Base-by-base conservation (phyloP, 2,113 vertebrate genomes). In the Strigops habroptila region DNA sequence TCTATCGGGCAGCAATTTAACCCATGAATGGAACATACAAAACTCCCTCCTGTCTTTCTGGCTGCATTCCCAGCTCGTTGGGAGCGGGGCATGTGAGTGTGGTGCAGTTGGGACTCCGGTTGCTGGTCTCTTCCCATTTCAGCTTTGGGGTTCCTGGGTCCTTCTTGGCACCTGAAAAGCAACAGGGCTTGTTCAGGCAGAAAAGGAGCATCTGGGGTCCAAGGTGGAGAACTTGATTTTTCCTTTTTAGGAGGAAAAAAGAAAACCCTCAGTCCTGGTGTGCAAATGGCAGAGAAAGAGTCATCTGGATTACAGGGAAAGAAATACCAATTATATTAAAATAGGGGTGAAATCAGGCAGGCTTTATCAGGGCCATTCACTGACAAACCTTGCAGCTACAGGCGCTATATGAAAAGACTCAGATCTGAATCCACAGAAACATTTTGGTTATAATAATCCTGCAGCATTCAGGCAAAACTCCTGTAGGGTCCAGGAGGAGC, bases 81-180 rank as follows among this genome's bases (percentile, higher is more conserved):
- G 41, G 41, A 82, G 27, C 4, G 1, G 18, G 41, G 15, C 16
- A 37, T 31, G 7, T 2, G 18, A 51, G 8, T 14, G 55, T 1
- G 3, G 14, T 19, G 33, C 44, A 35, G n/a, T 1, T 59, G 1
- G 51, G 41, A 9, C 12, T 39, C 0, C 0, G 8, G 24, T 21
- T 8, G 1, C 28, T 18, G 5, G 1, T 90, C 52, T 59, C 28
- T 48, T 35, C 39, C 25, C 17, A 10, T 35, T 46, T 67, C 51
- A 65, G 27, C 9, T 81, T 57, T 81, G 46, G 21, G 37, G 46
- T 7, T 39, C 35, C 68, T 33, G 27, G 67, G 16, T 64, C 27
- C 18, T 13, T 44, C 23, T 12, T 35, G 49, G 44, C 46, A 49
- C 14, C 27, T 41, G 37, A 64, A 49, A 11, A 14, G 5, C 11